Evolutionary conservation across 1,140 invertebrate genomes (phyloP), one percentile per base, ranked within the genome.

Genomic region (Cepaea nemoralis): DNA sequence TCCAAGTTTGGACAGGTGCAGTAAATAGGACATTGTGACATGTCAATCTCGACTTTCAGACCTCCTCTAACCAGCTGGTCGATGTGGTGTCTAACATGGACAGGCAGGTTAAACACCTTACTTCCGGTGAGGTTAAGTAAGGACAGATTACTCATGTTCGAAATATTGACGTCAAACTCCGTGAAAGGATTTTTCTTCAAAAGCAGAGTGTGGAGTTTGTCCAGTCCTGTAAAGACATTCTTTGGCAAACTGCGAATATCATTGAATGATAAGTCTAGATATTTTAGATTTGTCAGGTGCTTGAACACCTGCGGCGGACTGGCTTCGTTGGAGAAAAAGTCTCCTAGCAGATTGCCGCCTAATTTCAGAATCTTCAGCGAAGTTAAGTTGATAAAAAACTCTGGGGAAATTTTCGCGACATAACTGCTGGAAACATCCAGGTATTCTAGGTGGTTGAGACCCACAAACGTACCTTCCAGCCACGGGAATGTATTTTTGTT

Each of bases 1-100:
- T 77, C 22, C 16, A 86, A n/a, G 35, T 82, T 84, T 42, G 82
- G 69, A 77, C 85, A 87, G 1, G 70, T 83, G 50, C 86, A 87
- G 16, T 42, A 16, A 31, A 87, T 50, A 2, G 73, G 66, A 69
- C 82, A 84, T 27, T 48, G 42, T 19, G 59, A 71, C 19, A 87
- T 24, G 66, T 83, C 50, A 0, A 86, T 48, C 3, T 14, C 55
- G 6, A 87, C 45, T 24, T 59, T 74, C 10, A 39, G 0, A 42
- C 50, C 37, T 0, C 10, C 40, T 2, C 8, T 8, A 0, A 75
- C 5, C 22, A 79, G n/a, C 16, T n/a, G 35, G 33, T 83, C 63
- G 14, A 83, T n/a, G 35, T 70, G 81, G 24, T 71, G n/a, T 48
- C 63, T 82, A 0, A 66, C 74, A n/a, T 2, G 22, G 12, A 8